phyloP scores from a whole-genome alignment of 2,113 vertebrate species.

The Mandrillus leucophaeus region DNA sequence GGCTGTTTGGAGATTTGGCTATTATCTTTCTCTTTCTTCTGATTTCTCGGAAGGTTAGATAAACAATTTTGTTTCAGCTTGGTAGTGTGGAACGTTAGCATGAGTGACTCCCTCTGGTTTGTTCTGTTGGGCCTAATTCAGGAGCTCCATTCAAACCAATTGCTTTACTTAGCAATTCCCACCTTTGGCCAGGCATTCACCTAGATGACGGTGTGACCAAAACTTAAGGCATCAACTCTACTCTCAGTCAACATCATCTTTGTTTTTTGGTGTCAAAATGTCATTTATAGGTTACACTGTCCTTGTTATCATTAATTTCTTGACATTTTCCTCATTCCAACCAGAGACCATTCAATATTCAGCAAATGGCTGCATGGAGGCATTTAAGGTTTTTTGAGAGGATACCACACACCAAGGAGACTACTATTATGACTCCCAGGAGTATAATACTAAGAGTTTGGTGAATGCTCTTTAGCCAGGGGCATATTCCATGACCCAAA shows the following conservation, averaged over 20 bases:
- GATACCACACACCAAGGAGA: background rate
- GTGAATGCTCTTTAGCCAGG: background rate
- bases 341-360: background rate
- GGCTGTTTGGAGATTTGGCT: background rate
- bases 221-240: background rate
- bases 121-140: background rate
- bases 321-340: background rate
- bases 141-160: background rate
- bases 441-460: background rate
- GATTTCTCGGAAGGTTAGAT: background rate
- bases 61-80: background rate
- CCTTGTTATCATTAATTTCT: background rate
- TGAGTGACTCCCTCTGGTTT: background rate
- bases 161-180: background rate
- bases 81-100: background rate
- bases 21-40: background rate
- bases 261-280: background rate
- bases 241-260: background rate
- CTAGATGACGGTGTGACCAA: background rate
- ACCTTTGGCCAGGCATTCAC: background rate
- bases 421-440: background rate
- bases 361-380: background rate
- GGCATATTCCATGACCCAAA: background rate
- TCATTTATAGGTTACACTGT: background rate
- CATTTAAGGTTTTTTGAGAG: background rate